Base-by-base conservation (phyloP, 2,113 vertebrate species). In the Podilymbus podiceps region DNA sequence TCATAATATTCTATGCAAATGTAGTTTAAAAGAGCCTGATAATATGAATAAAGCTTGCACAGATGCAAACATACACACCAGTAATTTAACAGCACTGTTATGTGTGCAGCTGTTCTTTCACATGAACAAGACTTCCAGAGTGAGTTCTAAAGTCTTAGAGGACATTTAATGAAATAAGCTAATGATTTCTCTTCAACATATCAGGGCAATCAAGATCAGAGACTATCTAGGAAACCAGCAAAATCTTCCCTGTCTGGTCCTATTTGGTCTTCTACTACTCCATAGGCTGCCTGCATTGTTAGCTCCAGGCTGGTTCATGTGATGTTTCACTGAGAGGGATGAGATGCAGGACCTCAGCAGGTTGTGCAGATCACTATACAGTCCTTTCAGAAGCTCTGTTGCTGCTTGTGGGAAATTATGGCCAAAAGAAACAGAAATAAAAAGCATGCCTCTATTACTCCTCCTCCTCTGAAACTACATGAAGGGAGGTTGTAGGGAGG, bases 321-420 rank as follows among this genome's bases (percentile, higher is more conserved):
- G 11, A 31, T 4, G 12, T 56, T 19, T 14, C 0, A 0, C 53
- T 44, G 40, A 13, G 30, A 3, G 1, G 18, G 20, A 49, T 18
- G 35, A 77, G 40, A 66, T 52, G 46, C 15, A 68, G 44, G 25
- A 69, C 22, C 10, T 8, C 35, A 52, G 25, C 5, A 69, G 46
- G 20, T 35, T 53, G 21, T 58, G 25, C 20, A 50, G 53, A 18
- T 52, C 15, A 56, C 35, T 28, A 1, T 23, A 11, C 10, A 30
- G 28, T 64, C 18, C 8, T 66, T 62, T 53, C 63, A 84, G 49
- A 92, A 79, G 15, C 15, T 88, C 12, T 64, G 6, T 11, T 93
- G n/a, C 25, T 89, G 3, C 27, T 72, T 79, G 23, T 79, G 25
- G 25, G 14, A 85, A 68, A 60, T 66, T 38, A 23, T 4, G 5